Evolutionary conservation across 2,797 vertebrate genomes (phyloP).

Genomic region (Manis javanica): DNA sequence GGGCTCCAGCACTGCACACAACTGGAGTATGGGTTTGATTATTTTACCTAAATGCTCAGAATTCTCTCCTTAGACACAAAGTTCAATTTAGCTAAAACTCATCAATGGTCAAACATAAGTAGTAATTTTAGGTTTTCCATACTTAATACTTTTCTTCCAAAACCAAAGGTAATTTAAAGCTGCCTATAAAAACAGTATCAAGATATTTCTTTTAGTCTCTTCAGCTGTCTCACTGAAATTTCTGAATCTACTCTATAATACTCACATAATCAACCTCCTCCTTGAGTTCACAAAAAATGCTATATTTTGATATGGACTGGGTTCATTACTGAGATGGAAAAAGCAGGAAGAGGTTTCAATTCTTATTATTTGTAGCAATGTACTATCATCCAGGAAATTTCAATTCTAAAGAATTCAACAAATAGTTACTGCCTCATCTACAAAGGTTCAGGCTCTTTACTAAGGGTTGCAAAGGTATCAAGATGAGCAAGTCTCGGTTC

Average conservation of each 20-base stretch:
- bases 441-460: background rate
- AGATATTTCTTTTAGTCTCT: background rate
- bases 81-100: background rate
- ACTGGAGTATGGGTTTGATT: background rate
- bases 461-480: too few species aligned
- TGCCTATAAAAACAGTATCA: background rate
- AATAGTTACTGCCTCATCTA: background rate
- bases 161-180: conserved; percentile 24
- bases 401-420: background rate
- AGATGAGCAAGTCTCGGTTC: background rate
- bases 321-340: background rate
- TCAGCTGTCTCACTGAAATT: background rate
- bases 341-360: background rate
- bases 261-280: background rate
- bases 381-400: background rate
- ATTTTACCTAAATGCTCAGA: background rate
- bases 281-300: background rate
- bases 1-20: background rate
- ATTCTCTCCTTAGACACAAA: background rate
- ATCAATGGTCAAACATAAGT: background rate
- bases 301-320: background rate
- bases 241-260: background rate
- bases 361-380: background rate
- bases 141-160: conserved; percentile 17
- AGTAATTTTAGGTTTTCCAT: background rate